These are phyloP conservation scores for Torymus aiolomorphi DNA, from an alignment of 2,888 invertebrate genomes.

Conservation along the genomic window DNA sequence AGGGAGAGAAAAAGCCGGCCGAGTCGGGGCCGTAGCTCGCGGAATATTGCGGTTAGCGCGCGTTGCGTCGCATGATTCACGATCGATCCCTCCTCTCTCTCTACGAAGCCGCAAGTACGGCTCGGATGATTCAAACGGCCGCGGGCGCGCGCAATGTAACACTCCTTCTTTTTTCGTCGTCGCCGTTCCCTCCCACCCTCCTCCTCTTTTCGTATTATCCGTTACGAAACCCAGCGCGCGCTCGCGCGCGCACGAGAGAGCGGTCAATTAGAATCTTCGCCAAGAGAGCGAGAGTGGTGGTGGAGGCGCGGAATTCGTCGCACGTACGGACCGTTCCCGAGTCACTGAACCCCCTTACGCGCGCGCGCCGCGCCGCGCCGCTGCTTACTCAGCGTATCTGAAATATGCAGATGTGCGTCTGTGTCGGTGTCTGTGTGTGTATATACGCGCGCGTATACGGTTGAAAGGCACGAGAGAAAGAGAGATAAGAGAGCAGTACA, in stretches of 20 bases:
- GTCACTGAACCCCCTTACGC: conserved; percentile 44
- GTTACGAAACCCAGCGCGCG: conserved; percentile 27
- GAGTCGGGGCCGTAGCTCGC: not conserved
- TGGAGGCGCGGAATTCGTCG: conserved; percentile 28
- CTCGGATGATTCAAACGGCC: conserved; percentile 40
- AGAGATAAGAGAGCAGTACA: too few species aligned
- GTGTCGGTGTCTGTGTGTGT: not conserved
- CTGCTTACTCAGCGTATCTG: conserved; percentile 53
- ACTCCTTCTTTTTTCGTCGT: not conserved
- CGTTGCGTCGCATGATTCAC: conserved; percentile 42
- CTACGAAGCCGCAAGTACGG: conserved; percentile 9
- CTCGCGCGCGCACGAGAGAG: conserved; percentile 8
- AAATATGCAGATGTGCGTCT: conserved; percentile 25
- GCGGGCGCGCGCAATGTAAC: conserved; percentile 11
- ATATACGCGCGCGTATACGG: too few species aligned
- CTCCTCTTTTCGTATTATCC: conserved; percentile 1
- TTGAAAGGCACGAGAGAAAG: too few species aligned
- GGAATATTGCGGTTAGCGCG: conserved; percentile 35
- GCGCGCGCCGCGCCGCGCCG: not conserved
- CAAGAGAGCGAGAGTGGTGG: not conserved
- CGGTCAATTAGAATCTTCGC: conserved; percentile 49
- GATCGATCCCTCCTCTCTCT: conserved; percentile 30
- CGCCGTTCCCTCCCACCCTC: not conserved
- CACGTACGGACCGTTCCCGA: conserved; percentile 18
- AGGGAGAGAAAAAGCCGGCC: not conserved